Evolutionary conservation across 2,888 invertebrate genomes (phyloP).

Genomic region (Epinotia bilunana): DNA sequence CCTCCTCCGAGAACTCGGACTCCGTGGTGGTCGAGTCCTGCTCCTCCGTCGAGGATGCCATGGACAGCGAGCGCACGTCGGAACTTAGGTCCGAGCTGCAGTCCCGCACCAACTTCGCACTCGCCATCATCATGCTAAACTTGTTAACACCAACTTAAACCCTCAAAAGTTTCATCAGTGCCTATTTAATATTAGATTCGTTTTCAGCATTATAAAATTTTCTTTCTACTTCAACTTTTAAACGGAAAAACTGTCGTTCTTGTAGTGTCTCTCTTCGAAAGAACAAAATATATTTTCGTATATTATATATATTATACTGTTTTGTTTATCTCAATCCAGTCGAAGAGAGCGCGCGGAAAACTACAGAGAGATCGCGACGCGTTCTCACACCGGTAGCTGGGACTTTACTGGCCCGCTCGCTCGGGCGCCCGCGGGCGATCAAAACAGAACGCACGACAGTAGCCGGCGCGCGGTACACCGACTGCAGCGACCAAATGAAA

Average conservation of each 20-base stretch:
- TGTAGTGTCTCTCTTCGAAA: neutral
- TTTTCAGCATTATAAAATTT: constrained; percentile 14
- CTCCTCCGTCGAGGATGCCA: constrained; percentile 83
- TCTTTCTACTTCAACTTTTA: neutral
- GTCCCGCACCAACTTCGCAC: constrained; percentile 82
- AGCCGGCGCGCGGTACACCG: constrained; percentile 9
- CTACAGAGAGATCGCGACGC: constrained; percentile 53
- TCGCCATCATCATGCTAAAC: constrained; percentile 81
- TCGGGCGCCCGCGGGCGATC: constrained; percentile 40
- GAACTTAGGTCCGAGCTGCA: constrained; percentile 81
- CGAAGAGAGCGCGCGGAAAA: constrained; percentile 63
- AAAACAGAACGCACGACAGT: constrained; percentile 24
- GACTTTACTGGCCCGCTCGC: constrained; percentile 62
- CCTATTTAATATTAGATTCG: constrained; percentile 2
- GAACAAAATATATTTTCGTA: neutral
- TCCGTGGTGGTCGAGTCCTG: constrained; percentile 83
- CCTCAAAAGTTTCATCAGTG: constrained; percentile 9
- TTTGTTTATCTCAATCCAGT: constrained; percentile 46
- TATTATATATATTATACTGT: no score
- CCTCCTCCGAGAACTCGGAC: constrained; percentile 84
- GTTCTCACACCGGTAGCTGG: constrained; percentile 63
- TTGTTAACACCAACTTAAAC: constrained; percentile 10
- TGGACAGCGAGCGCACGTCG: constrained; percentile 78
- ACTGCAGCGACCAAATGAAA: constrained; percentile 10
- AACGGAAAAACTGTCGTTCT: neutral